Evolutionary conservation across 2,113 vertebrate genomes (phyloP), one percentile per base, ranked within the genome.

Genomic region (Geococcyx californianus): DNA sequence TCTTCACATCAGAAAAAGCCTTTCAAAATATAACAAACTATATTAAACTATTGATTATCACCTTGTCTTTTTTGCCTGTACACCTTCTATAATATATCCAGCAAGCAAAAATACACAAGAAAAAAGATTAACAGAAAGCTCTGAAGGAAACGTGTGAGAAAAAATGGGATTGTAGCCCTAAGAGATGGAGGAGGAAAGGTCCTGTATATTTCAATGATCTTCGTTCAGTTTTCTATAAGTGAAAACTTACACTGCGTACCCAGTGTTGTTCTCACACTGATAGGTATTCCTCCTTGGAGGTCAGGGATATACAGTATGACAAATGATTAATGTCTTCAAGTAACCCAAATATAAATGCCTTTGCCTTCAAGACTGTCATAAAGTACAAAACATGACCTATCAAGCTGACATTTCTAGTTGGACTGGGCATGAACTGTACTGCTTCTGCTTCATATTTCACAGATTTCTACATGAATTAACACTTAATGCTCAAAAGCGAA

Each of bases 391-490:
- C 47, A 56, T 26, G 59, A 63, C 24, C 70, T 83, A 92, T 51
- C 52, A 86, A 38, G 21, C 34, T 88, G 75, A 90, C 38, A 77
- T 93, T 91, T 91, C 33, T 87, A 86, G 78, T 33, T 36, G 63
- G 67, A 90, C 75, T 87, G 76, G 82, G 74, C 90, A 75, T 45
- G 69, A 93, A 88, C 72, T 88, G 64, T 60, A 51, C 85, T 68
- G 56, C 52, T 93, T 95, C 93, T 93, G 82, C 82, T 88, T 88
- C 25, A 1, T 74, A 75, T 94, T 96, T 94, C 90, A 91, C 90
- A 86, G 64, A 91, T 94, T 95, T 96, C 92, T 86, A 94, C 90
- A 90, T 75, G 92, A 92, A 88, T 94, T 86, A 95, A 86, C 56
- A 44, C 51, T 91, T 91, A 59, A 0, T 77, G 55, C 55, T 90